These are phyloP conservation scores for Microtus pennsylvanicus DNA, from an alignment of 2,113 vertebrate genomes.

Conservation along the genomic window DNA sequence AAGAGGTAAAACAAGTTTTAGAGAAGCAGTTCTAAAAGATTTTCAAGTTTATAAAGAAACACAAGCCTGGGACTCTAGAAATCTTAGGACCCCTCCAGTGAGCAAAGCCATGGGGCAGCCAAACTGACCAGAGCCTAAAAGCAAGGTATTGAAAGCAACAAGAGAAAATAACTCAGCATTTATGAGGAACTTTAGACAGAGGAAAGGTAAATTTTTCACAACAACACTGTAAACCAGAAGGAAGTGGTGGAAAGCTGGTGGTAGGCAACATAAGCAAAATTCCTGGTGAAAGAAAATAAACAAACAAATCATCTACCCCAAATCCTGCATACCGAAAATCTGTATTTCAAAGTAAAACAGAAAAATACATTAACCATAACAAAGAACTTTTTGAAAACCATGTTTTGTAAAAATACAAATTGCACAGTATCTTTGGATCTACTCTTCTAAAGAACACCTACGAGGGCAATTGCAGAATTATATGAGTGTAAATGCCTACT, in stretches of 20 bases:
- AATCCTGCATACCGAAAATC: not conserved
- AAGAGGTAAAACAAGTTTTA: not conserved
- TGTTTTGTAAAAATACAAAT: conserved; percentile 4
- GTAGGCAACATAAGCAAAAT: not conserved
- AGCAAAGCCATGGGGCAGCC: not conserved
- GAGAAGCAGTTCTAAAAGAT: conserved; percentile 7
- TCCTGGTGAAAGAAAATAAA: not conserved
- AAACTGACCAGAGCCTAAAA: not conserved
- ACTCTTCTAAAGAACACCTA: not conserved
- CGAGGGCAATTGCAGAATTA: not conserved
- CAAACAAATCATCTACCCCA: not conserved
- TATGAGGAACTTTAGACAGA: not conserved
- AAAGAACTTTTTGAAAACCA: not conserved
- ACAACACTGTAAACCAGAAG: not conserved
- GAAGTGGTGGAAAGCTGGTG: not conserved
- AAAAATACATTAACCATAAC: not conserved
- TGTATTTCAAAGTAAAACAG: conserved; percentile 13
- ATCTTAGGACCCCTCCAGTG: not conserved
- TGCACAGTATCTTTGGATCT: not conserved
- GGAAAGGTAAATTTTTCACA: not conserved
- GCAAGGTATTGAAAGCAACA: not conserved
- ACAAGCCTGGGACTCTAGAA: not conserved
- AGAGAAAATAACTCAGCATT: not conserved
- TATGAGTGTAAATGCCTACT: not conserved
- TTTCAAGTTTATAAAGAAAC: not conserved